Evolutionary conservation across 2,888 invertebrate species (phyloP).

Genomic region (Cotesia congregata): DNA sequence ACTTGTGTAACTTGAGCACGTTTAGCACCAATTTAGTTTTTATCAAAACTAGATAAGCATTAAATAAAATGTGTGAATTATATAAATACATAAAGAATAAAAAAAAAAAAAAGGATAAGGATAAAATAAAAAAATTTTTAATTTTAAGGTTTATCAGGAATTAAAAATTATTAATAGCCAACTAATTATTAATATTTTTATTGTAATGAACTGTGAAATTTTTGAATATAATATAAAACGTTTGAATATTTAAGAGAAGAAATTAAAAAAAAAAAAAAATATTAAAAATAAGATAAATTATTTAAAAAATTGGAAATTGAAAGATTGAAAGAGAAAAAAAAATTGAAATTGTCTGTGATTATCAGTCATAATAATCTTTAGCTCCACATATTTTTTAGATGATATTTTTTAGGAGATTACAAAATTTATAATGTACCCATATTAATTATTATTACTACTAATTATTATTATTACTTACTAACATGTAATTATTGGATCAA

Average conservation of each 20-base stretch:
- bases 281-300: slow-evolving; percentile 42
- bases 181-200: slow-evolving; percentile 55
- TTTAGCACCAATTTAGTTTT: slow-evolving; percentile 54
- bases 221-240: slow-evolving; percentile 41
- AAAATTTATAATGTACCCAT: slow-evolving; percentile 68
- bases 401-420: slow-evolving; percentile 69
- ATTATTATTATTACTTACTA: slow-evolving; percentile 66
- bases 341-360: slow-evolving; percentile 69
- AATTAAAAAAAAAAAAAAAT: slow-evolving; percentile 44
- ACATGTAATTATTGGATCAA: slow-evolving; percentile 62
- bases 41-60: slow-evolving; percentile 3
- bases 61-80: neutral
- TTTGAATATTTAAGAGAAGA: slow-evolving; percentile 32
- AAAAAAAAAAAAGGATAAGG: slow-evolving; percentile 28
- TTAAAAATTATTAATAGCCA: slow-evolving; percentile 47
- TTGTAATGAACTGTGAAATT: slow-evolving; percentile 57
- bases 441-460: slow-evolving; percentile 66
- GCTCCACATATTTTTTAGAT: slow-evolving; percentile 70
- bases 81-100: slow-evolving; percentile 20
- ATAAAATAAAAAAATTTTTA: slow-evolving; percentile 50
- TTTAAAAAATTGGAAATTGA: slow-evolving; percentile 46
- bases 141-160: slow-evolving; percentile 53
- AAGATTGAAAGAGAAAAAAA: slow-evolving; percentile 41
- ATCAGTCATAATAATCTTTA: slow-evolving; percentile 70
- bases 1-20: slow-evolving; percentile 50